Base-by-base conservation (phyloP, 1,140 invertebrate species). In the Heliconius melpomene region DNA sequence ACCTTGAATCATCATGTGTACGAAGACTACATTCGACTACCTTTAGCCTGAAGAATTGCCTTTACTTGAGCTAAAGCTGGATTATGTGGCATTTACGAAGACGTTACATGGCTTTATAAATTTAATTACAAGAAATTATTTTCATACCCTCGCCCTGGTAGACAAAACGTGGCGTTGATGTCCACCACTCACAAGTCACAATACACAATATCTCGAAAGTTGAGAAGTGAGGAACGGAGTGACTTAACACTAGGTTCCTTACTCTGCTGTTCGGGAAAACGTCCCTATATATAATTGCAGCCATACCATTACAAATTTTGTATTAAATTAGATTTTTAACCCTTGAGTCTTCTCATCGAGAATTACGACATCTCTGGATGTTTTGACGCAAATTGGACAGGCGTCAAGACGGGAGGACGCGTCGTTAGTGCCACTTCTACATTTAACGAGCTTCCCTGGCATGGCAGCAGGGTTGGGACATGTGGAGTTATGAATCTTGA, bases 311-410 rank as follows among this genome's bases (percentile, higher is more conserved):
- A 29, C 26, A 66, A 60, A 11, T 66, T 66, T 23, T 1, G 0
- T 66, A 66, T 66, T 72, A 54, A 70, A 82, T 79, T 66, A 73
- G 40, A 79, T 72, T 79, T 79, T 82, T 76, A 80, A 79, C 60
- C 73, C 78, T 72, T 72, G 72, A 80, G 66, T 75, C 78, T 80
- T 73, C 78, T 82, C 66, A 57, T 77, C 60, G 81, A 40, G 73
- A 82, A 82, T 82, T 82, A 82, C 70, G 73, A 73, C 84, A 84
- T 76, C 79, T 84, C 78, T 78, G 80, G 81, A 85, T 82, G 78
- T 82, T 83, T 84, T 85, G 86, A 86, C 87, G 85, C 85, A 90
- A 90, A 90, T 90, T 90, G 89, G 89, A 89, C 89, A 88, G 86
- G 85, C 87, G 87, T 88, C 86, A 83, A 82, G 80, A 70, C 81